Base-by-base conservation (phyloP, 23 tunicate genomes). In the Ciona savignyi region DNA sequence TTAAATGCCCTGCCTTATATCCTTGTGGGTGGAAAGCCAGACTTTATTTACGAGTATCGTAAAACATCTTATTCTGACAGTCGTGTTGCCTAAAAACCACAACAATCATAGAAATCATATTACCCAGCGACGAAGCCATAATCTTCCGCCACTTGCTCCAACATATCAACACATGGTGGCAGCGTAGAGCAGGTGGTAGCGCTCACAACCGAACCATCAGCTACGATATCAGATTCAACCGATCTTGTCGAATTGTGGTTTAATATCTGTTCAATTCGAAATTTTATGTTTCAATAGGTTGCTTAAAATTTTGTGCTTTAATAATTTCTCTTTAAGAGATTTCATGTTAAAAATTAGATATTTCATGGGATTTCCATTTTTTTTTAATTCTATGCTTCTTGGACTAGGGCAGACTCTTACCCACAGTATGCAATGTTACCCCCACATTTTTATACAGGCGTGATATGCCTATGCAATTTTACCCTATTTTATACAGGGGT, bases 111-210 rank as follows among this genome's bases (percentile, higher is more conserved):
- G n/a, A n/a, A n/a, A n/a, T n/a, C n/a, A 15, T 49, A 11, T 49
- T 51, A 85, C 91, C 91, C 91, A 3, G 91, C 74, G 0, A 85
- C 25, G 68, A 85, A 85, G 48, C 84, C 84, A 73, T 71, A 56
- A 71, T 85, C 68, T 30, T 78, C 91, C 26, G 91, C 84, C 22
- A 78, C 35, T 6, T 28, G 27, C 32, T 85, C 91, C 23, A 85
- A 74, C 19, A 60, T 70, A 26, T 85, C 91, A 0, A 85, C 91
- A 85, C 91, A 78, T 32, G 91, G 83, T 31, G 91, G 83, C 29
- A 85, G 83, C 30, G 72, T 25, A 34, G 79, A 78, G 68, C 66
- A 11, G 4, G 60, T 65, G 62, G 72, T 65, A 25, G 28, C 73
- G 56, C 56, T 42, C 15, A 72, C 49, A 24, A 72, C 26, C 32